These are phyloP conservation scores for Drosophila ficusphila DNA, from an alignment of 1,140 invertebrate genomes.

Conservation along the genomic window DNA sequence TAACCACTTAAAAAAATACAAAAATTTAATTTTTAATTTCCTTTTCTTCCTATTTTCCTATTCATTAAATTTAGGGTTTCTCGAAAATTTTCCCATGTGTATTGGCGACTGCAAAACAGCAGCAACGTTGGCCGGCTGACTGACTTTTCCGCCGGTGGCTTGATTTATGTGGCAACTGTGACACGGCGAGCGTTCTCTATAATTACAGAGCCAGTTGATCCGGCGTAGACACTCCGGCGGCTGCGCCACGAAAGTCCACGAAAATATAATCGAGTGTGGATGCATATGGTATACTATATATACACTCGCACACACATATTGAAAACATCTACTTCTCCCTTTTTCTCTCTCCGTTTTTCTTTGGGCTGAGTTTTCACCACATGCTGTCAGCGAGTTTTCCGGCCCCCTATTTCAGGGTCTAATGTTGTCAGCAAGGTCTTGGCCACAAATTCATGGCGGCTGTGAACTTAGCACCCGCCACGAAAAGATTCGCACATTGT, in stretches of 20 bases:
- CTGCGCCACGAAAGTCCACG: slow-evolving; percentile 11
- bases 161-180: slow-evolving; percentile 80
- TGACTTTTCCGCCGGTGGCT: slow-evolving; percentile 70
- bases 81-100: not conserved
- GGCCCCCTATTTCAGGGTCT: slow-evolving; percentile 30
- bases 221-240: slow-evolving; percentile 52
- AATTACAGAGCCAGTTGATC: slow-evolving; percentile 59
- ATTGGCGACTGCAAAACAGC: slow-evolving; percentile 9
- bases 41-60: too few species aligned
- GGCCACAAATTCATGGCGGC: slow-evolving; percentile 44
- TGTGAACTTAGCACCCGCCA: slow-evolving; percentile 52
- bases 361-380: slow-evolving; percentile 36
- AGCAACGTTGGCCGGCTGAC: slow-evolving; percentile 44
- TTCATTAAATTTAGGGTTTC: not conserved
- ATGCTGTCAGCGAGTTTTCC: slow-evolving; percentile 46
- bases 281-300: too few species aligned
- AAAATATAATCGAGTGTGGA: slow-evolving; percentile 34
- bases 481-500: slow-evolving; percentile 51
- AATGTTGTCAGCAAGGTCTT: slow-evolving; percentile 65
- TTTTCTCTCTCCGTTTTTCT: not conserved
- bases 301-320: not conserved
- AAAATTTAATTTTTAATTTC: too few species aligned
- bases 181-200: slow-evolving; percentile 71
- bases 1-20: too few species aligned
- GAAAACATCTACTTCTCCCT: slow-evolving; percentile 1